phyloP scores from a whole-genome alignment of 2,113 vertebrate species.

The Chlorodrepanis virens region DNA sequence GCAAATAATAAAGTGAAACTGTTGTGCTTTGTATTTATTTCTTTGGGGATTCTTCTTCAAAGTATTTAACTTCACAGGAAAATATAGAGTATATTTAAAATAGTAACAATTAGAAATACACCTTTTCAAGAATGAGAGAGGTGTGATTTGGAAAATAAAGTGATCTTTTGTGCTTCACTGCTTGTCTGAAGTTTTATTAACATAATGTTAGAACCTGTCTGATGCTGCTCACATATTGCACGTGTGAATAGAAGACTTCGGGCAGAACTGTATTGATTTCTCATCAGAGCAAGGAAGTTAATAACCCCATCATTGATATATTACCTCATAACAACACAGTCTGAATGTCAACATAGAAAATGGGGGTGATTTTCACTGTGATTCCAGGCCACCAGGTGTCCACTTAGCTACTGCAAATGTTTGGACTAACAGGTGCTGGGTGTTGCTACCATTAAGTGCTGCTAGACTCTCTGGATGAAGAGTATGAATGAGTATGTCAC shows the following conservation, averaged over 20 bases:
- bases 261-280: not conserved
- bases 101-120: slow-evolving; percentile 4
- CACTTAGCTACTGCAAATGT: not conserved
- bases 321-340: not conserved
- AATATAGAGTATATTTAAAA: slow-evolving; percentile 21
- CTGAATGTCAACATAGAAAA: not conserved
- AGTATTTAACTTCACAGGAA: slow-evolving; percentile 31
- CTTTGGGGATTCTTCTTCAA: slow-evolving; percentile 5
- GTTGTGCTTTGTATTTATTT: slow-evolving; percentile 45
- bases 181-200: not conserved
- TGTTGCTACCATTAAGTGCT: not conserved
- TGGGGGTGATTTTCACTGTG: not conserved
- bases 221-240: not conserved
- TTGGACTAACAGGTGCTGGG: not conserved
- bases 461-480: not conserved
- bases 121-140: slow-evolving; percentile 36
- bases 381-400: not conserved
- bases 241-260: not conserved
- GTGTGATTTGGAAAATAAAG: slow-evolving; percentile 53
- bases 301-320: not conserved
- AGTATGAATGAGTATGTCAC: not conserved
- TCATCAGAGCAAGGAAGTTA: not conserved
- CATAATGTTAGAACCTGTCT: not conserved
- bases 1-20: not conserved
- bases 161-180: slow-evolving; percentile 40